Base-by-base conservation (phyloP, 37 sponge, comb jelly and placozoan genomes). In the Diacarnus erythraeanus region DNA sequence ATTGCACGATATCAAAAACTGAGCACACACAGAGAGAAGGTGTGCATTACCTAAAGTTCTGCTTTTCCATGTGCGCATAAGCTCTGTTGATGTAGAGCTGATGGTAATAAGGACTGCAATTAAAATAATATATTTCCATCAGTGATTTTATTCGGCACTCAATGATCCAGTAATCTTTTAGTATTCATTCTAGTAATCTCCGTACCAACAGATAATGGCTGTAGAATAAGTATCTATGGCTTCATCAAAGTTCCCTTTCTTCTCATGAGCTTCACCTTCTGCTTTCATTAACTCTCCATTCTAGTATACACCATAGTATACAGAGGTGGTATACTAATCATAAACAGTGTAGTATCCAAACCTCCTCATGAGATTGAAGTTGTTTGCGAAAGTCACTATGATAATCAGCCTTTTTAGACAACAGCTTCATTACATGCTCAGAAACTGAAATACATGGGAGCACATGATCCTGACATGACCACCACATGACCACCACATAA, bases 71-170 rank as follows among this genome's bases (percentile, higher is more conserved):
- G 63, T 79, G 74, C 29, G 37, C 38, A 34, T 51, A 57, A 10
- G 84, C 84, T 34, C 89, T 38, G 64, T 64, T 84, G 25, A 43
- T 67, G 54, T 89, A 89, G 36, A 78, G 57, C 64, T 69, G 17
- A 38, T 76, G 34, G 42, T 61, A 42, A 47, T 74, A 89, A 15
- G 89, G 89, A 68, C 89, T 89, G 61, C 27, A 80, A 31, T 38
- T 3, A 34, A 42, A 74, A 21, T 27, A 29, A 68, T 5, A 64
- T 9, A 64, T 20, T 9, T n/a, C n/a, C 51, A 47, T 36, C 37
- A 10, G 38, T 21, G 10, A 37, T 36, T 21, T 36, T 9, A 8
- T 3, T 37, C 70, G 22, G 26, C 66, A 64, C 27, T n/a, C 25
- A 47, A 47, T 47, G 51, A 47, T 47, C 51, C 51, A 31, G 70